These are phyloP conservation scores for Clinocottus analis DNA, from an alignment of 2,113 vertebrate species.

Conservation along the genomic window DNA sequence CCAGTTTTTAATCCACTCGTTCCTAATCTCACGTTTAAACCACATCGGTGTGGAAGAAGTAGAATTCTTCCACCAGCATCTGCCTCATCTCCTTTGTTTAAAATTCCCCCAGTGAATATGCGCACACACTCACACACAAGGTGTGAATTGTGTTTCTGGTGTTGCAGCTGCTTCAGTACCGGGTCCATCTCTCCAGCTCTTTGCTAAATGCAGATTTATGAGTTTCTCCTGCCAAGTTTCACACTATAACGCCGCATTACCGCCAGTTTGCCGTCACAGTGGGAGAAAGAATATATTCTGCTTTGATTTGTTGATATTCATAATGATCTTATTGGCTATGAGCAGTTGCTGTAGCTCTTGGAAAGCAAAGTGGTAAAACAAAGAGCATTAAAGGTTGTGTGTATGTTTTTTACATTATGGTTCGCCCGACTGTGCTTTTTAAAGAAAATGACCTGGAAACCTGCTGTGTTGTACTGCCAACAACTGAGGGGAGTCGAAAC, in stretches of 20 bases:
- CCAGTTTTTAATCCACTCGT: slow-evolving; percentile 23
- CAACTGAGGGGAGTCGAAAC: slow-evolving; percentile 14
- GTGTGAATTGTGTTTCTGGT: slow-evolving; percentile 6
- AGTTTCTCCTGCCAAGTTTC: slow-evolving; percentile 50
- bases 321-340: slow-evolving; percentile 46
- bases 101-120: slow-evolving; percentile 21
- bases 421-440: slow-evolving; percentile 13
- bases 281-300: slow-evolving; percentile 30
- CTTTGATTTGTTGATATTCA: slow-evolving; percentile 53
- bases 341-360: slow-evolving; percentile 39
- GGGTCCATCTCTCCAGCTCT: slow-evolving; percentile 2
- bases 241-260: slow-evolving; percentile 39
- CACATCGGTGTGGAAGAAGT: not conserved
- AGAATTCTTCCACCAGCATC: not conserved
- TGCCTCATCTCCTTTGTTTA: slow-evolving; percentile 17
- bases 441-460: slow-evolving; percentile 13
- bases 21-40: slow-evolving; percentile 38
- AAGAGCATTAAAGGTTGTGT: slow-evolving; percentile 31
- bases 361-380: slow-evolving; percentile 18
- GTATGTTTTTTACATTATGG: slow-evolving; percentile 25
- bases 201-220: slow-evolving; percentile 46
- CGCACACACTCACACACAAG: slow-evolving; percentile 10
- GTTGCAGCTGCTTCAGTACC: slow-evolving; percentile 33
- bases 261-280: slow-evolving; percentile 28
- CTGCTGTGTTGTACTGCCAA: slow-evolving; percentile 24